phyloP scores from a whole-genome alignment of 37 sponge, comb jelly and placozoan genomes.

The Aplysina aerophoba region DNA sequence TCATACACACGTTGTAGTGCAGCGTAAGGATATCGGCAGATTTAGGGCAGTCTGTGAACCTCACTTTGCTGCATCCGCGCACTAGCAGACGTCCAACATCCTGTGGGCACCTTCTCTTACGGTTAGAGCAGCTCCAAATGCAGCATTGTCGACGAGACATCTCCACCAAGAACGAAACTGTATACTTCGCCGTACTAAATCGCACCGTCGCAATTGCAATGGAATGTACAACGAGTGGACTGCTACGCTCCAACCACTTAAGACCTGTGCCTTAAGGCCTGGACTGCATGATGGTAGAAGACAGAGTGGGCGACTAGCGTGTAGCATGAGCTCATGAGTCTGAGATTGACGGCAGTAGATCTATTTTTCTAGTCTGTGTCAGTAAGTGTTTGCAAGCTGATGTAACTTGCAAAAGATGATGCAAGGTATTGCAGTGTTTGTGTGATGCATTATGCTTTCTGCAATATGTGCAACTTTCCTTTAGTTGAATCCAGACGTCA shows the following conservation, averaged over 20 bases:
- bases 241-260: no score
- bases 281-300: no score
- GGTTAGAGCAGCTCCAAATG: constrained; percentile 40
- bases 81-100: constrained; percentile 18
- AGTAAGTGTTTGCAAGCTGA: no score
- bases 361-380: no score
- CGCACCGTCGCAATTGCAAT: no score
- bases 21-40: constrained; percentile 26
- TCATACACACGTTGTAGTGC: constrained; percentile 29
- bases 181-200: neutral
- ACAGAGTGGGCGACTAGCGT: no score
- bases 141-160: constrained; percentile 51
- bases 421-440: no score
- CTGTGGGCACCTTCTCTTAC: constrained; percentile 41
- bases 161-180: neutral
- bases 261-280: no score
- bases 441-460: neutral
- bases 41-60: constrained; percentile 29
- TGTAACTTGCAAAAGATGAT: no score
- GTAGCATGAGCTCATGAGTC: no score
- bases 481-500: constrained; percentile 96
- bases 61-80: constrained; percentile 15
- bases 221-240: no score
- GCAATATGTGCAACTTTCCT: neutral
- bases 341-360: no score